phyloP scores from a whole-genome alignment of 2,797 vertebrate species.

The Notolabrus celidotus region DNA sequence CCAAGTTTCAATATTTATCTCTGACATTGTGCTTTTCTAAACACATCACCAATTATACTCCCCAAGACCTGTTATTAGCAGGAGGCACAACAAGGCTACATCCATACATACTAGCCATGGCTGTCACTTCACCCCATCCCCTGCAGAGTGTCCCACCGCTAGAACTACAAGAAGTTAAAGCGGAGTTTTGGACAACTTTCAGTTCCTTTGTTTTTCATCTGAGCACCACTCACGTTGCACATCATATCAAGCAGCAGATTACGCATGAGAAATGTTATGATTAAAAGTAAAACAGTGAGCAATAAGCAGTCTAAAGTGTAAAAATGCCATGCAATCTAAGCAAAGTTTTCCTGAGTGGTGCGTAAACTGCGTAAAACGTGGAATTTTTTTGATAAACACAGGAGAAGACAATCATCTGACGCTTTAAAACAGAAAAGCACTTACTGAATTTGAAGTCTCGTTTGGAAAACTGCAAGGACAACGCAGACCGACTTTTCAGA shows the following conservation, averaged over 20 bases:
- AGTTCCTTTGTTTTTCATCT: background rate
- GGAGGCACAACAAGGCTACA: constrained; percentile 10
- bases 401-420: background rate
- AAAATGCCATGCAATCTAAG: background rate
- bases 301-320: background rate
- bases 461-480: constrained; percentile 42
- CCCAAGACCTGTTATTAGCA: background rate
- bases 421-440: constrained; percentile 18
- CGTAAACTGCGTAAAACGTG: constrained; percentile 3
- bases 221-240: background rate
- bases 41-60: background rate
- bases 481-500: constrained; percentile 64
- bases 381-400: background rate
- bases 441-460: constrained; percentile 50
- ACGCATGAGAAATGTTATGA: background rate
- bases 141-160: background rate
- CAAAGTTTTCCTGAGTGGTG: constrained; percentile 18
- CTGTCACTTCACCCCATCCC: constrained; percentile 28
- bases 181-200: background rate
- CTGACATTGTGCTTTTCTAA: background rate
- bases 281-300: background rate
- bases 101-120: constrained; percentile 13
- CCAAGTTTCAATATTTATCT: background rate
- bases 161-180: constrained; percentile 5
- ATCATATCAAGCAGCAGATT: background rate